These are phyloP conservation scores for Delia radicum DNA, from an alignment of 1,140 invertebrate species.

Conservation along the genomic window DNA sequence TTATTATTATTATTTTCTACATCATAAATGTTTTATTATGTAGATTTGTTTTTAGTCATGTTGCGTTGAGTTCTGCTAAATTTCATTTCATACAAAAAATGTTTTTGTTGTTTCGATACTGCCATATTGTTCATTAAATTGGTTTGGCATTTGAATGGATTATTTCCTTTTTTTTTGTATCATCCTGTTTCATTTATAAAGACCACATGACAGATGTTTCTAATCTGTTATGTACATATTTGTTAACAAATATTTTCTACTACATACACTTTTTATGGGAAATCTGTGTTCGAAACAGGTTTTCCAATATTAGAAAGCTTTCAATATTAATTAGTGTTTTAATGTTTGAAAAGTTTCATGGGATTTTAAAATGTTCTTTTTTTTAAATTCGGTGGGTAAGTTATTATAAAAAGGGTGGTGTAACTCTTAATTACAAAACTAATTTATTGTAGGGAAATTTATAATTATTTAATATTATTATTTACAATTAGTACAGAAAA, in stretches of 20 bases:
- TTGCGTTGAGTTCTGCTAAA: neutral
- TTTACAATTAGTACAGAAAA: too few species aligned
- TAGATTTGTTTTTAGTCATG: neutral
- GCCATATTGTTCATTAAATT: conserved; percentile 11
- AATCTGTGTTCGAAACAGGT: neutral
- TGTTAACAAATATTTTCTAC: neutral
- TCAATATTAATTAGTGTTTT: neutral
- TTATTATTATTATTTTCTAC: neutral
- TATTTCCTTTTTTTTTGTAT: neutral
- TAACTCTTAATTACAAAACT: neutral
- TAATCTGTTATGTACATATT: neutral
- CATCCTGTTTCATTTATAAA: neutral
- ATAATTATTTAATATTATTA: too few species aligned
- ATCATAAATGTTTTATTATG: conserved; percentile 20
- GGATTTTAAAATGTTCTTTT: too few species aligned
- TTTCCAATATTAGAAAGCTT: neutral
- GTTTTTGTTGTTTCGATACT: neutral
- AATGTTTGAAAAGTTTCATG: too few species aligned
- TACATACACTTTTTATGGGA: neutral
- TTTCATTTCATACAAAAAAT: too few species aligned
- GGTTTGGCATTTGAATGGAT: neutral
- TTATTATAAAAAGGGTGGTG: neutral
- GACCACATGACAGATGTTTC: neutral
- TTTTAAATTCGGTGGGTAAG: neutral
- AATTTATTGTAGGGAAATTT: too few species aligned